Conservation (phyloP, 2,888 invertebrate species). For the Tubiluchus corallicola region DNA sequence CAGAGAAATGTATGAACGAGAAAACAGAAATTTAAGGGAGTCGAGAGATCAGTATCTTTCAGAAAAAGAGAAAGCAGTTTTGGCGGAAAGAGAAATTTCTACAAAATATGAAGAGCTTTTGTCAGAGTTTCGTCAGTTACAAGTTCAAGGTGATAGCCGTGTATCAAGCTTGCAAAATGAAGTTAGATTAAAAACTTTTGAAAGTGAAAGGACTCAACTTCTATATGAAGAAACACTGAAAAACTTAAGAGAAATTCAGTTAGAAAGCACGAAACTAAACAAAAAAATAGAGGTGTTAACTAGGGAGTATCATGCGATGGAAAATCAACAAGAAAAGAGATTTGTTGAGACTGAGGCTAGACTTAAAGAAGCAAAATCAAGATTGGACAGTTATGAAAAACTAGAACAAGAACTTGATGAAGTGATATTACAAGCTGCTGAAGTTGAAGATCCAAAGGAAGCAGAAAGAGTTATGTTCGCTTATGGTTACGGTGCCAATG, state of each 20-base stretch:
- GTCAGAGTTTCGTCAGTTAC: slow-evolving; percentile 22
- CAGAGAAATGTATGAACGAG: too few species aligned
- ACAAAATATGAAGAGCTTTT: too few species aligned
- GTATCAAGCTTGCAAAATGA: slow-evolving; percentile 25
- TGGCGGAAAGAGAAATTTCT: too few species aligned
- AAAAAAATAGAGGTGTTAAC: slow-evolving; percentile 28
- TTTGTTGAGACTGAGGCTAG: slow-evolving; percentile 23
- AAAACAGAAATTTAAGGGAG: too few species aligned
- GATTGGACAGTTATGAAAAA: slow-evolving; percentile 26
- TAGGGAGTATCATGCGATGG: slow-evolving; percentile 27
- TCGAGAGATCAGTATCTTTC: too few species aligned
- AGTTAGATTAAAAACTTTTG: slow-evolving; percentile 27
- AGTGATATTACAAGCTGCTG: slow-evolving; percentile 30
- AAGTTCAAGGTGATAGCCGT: slow-evolving; percentile 20
- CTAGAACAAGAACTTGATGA: slow-evolving; percentile 29
- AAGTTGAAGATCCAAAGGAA: slow-evolving; percentile 18
- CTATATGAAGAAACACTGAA: slow-evolving; percentile 26
- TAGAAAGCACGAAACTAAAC: slow-evolving; percentile 27
- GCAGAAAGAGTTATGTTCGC: too few species aligned
- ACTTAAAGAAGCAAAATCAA: slow-evolving; percentile 20
- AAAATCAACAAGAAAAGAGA: slow-evolving; percentile 22
- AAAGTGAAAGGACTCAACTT: slow-evolving; percentile 24
- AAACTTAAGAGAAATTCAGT: slow-evolving; percentile 23
- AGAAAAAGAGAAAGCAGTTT: too few species aligned
- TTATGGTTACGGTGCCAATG: too few species aligned